phyloP scores from a whole-genome alignment of 2,797 vertebrate genomes.

The Cercopithecus hamlyni region DNA sequence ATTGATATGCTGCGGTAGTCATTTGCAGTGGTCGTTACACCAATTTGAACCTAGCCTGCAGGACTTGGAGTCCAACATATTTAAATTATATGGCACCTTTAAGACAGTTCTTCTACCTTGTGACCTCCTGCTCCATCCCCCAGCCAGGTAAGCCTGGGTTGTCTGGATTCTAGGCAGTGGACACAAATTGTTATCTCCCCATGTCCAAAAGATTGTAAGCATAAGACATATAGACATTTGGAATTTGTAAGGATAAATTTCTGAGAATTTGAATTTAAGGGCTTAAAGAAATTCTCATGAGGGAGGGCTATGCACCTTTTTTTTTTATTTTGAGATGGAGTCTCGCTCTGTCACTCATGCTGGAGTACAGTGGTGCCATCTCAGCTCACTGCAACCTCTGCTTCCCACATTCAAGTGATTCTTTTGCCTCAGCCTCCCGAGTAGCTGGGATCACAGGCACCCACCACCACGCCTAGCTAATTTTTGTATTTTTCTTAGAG shows the following conservation, averaged over 20 bases:
- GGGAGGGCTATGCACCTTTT: neutral
- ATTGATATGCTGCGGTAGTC: neutral
- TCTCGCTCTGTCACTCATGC: neutral
- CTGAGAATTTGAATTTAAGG: neutral
- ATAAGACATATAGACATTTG: neutral
- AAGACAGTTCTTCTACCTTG: neutral
- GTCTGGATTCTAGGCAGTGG: neutral
- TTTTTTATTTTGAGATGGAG: neutral
- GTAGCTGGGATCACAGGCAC: neutral
- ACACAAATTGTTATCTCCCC: neutral
- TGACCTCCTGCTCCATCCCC: neutral
- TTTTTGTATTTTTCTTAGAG: neutral
- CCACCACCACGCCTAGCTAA: fast-evolving
- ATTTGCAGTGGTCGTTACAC: neutral
- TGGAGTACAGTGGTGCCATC: neutral
- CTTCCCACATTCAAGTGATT: neutral
- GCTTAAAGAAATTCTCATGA: neutral
- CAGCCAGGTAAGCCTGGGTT: neutral
- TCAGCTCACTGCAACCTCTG: neutral
- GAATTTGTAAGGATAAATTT: neutral
- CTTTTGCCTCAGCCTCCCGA: neutral
- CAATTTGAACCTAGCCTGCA: neutral
- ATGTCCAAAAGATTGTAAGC: neutral
- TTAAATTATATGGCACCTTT: neutral
- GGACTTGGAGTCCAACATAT: neutral